Evolutionary conservation across 2,797 vertebrate species (phyloP).

Genomic region (Hoplostethus mediterraneus): DNA sequence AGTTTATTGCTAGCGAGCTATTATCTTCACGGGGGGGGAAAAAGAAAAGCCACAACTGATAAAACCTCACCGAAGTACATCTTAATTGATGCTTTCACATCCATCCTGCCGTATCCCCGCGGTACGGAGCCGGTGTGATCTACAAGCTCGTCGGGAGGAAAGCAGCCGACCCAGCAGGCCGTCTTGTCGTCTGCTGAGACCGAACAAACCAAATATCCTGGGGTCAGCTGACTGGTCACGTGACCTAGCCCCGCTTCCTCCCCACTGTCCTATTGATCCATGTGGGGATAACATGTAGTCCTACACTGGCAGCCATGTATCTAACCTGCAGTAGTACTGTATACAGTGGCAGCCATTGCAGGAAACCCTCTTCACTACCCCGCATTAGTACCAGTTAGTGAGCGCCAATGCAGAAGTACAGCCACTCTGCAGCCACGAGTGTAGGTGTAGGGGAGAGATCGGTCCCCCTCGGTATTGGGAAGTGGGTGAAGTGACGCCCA

Average conservation of each 20-base stretch:
- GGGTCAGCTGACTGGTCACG: slow-evolving; percentile 41
- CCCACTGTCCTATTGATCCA: slow-evolving; percentile 21
- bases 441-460: not conserved
- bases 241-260: slow-evolving; percentile 51
- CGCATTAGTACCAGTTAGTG: too few relatives aligned
- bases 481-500: too few relatives aligned
- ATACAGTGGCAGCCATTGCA: not conserved
- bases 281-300: slow-evolving; percentile 46
- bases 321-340: not conserved
- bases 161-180: slow-evolving; percentile 71
- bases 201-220: slow-evolving; percentile 52
- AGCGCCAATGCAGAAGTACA: too few relatives aligned
- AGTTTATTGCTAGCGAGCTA: slow-evolving; percentile 70
- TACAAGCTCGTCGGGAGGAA: slow-evolving; percentile 72
- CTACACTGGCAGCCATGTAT: slow-evolving; percentile 2
- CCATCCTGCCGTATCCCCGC: slow-evolving; percentile 58
- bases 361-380: too few relatives aligned
- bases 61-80: slow-evolving; percentile 66
- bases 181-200: slow-evolving; percentile 52
- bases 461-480: not conserved
- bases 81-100: slow-evolving; percentile 73
- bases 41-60: slow-evolving; percentile 64
- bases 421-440: not conserved
- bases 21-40: slow-evolving; percentile 41
- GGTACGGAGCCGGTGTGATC: slow-evolving; percentile 60